phyloP scores from a whole-genome alignment of 1,140 invertebrate species.

The Limonius californicus region DNA sequence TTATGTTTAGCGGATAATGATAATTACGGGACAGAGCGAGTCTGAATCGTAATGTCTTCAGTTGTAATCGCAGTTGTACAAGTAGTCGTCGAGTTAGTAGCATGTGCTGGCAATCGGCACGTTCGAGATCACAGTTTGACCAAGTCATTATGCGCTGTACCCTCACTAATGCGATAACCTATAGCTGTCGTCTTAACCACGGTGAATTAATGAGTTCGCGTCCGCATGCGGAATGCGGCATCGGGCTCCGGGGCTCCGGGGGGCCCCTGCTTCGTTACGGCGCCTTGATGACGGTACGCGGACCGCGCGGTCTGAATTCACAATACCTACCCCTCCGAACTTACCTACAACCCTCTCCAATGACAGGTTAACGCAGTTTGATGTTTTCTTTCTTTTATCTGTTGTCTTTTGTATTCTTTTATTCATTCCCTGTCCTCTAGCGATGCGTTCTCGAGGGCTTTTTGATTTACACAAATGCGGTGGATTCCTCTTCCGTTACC shows the following conservation, averaged over 20 bases:
- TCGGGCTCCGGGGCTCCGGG: not conserved
- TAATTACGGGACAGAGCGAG: slow-evolving; percentile 4
- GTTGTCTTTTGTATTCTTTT: not conserved
- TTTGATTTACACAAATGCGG: not conserved
- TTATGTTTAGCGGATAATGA: slow-evolving; percentile 7
- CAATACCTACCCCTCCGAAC: not conserved
- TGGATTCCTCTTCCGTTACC: not conserved
- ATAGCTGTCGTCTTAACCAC: slow-evolving; percentile 18
- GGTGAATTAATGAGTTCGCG: slow-evolving; percentile 19
- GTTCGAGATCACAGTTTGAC: slow-evolving; percentile 6
- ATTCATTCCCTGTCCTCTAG: not conserved
- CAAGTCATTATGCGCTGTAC: slow-evolving; percentile 1
- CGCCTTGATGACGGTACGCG: not conserved
- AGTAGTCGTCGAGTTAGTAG: slow-evolving; percentile 13
- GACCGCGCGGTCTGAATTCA: not conserved
- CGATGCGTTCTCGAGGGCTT: not conserved
- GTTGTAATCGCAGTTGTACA: slow-evolving; percentile 16
- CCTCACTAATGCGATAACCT: slow-evolving; percentile 13
- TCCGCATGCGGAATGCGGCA: slow-evolving; percentile 12
- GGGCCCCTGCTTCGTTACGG: not conserved
- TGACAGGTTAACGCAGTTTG: not conserved
- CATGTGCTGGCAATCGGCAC: slow-evolving; percentile 7
- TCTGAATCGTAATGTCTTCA: slow-evolving; percentile 12
- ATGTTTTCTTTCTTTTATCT: not conserved
- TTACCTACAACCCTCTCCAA: not conserved